Base-by-base conservation (phyloP, 1,140 invertebrate genomes). In the Meloidogyne exigua region DNA sequence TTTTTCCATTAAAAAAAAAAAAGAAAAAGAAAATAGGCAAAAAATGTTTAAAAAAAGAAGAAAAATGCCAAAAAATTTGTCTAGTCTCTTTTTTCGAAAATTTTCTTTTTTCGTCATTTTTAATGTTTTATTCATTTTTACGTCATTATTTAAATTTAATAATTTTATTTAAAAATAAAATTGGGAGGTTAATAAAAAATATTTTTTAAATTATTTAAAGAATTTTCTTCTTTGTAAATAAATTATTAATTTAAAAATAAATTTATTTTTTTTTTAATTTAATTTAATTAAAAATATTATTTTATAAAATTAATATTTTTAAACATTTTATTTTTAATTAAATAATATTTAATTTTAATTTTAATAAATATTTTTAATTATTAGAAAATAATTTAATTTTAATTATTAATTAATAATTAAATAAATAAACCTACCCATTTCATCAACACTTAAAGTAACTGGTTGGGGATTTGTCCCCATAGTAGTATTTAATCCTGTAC, bases 381-480 rank as follows among this genome's bases (percentile, higher is more conserved):
- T 32, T 32, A 32, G 7, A 3, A 32, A 32, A 32, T 32, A 3
- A 32, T 3, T 32, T 32, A 32, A 32, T 3, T 32, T 3, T 32
- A 49, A 18, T 49, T n/a, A n/a, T n/a, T 57, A 3, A 2, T 57
- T 57, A 2, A 13, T 44, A 44, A 44, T n/a, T n/a, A n/a, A 57
- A n/a, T 57, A 57, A n/a, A n/a, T n/a, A n/a, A n/a, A 26, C 0
- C n/a, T 36, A 79, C 77, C 72, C 62, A 78, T 63, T 66, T 78
- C 74, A 28, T 77, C 75, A 36, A 77, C 23, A 73, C n/a, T 75
- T 72, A 68, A 64, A n/a, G 15, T 28, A 13, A n/a, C 18, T 28
- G 57, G 13, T 32, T 44, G 21, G 5, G 25, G 13, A 57, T 57
- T 57, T 57, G 69, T 32, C 28, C 28, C 28, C 2, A 32, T n/a